phyloP scores from a whole-genome alignment of 1,140 invertebrate genomes.

The Forficula auricularia region DNA sequence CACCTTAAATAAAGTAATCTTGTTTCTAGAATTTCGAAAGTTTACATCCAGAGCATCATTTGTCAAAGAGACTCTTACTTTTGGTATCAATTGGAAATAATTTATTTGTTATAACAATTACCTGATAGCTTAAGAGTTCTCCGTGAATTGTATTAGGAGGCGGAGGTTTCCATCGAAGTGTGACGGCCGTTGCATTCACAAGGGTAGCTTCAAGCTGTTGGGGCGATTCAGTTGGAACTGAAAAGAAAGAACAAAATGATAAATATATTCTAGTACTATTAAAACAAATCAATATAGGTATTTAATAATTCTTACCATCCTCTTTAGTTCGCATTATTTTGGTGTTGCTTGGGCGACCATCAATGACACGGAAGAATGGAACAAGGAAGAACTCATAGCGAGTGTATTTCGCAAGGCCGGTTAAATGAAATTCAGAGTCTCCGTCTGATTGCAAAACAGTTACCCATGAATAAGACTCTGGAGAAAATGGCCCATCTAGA shows the following conservation, averaged over 20 bases:
- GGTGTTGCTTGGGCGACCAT: slow-evolving; percentile 60
- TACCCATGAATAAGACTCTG: slow-evolving; percentile 47
- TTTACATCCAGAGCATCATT: too few species aligned
- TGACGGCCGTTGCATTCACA: slow-evolving; percentile 57
- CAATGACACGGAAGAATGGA: slow-evolving; percentile 58
- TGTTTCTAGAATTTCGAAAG: too few species aligned
- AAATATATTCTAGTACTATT: too few species aligned
- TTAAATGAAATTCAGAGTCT: slow-evolving; percentile 49
- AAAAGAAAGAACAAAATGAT: slow-evolving; percentile 15
- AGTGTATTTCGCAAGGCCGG: slow-evolving; percentile 46
- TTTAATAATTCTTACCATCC: slow-evolving; percentile 38
- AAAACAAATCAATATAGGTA: too few species aligned
- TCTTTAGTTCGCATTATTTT: slow-evolving; percentile 47
- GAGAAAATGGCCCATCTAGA: slow-evolving; percentile 33
- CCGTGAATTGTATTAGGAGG: slow-evolving; percentile 51
- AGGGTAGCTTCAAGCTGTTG: slow-evolving; percentile 59
- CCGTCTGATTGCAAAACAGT: slow-evolving; percentile 56
- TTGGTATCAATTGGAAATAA: too few species aligned
- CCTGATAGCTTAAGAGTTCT: slow-evolving; percentile 40
- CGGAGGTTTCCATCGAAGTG: slow-evolving; percentile 67
- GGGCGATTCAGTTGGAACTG: slow-evolving; percentile 61
- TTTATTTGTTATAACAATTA: too few species aligned
- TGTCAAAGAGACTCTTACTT: too few species aligned
- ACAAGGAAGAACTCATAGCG: slow-evolving; percentile 62
- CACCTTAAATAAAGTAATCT: too few species aligned